These are phyloP conservation scores for Zingel zingel DNA, from an alignment of 2,113 vertebrate genomes.

Conservation along the genomic window DNA sequence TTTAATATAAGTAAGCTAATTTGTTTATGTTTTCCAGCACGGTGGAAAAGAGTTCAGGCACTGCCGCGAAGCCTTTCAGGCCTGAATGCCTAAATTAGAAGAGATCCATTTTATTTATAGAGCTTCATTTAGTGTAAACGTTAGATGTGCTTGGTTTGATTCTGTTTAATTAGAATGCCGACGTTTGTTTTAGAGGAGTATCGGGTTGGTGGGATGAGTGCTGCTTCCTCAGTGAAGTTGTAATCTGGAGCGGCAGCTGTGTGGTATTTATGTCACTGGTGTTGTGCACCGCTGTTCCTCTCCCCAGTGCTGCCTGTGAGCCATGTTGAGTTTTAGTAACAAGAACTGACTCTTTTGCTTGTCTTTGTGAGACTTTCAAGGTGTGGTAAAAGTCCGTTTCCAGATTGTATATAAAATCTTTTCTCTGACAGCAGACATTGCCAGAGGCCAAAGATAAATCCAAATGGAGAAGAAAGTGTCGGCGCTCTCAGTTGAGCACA, in stretches of 20 bases:
- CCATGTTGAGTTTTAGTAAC: constrained; percentile 18
- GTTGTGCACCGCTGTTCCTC: constrained; percentile 9
- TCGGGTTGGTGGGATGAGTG: background rate
- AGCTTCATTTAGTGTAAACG: constrained; percentile 59
- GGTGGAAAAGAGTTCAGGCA: constrained; percentile 63
- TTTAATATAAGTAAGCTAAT: constrained; percentile 65
- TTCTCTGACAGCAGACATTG: constrained; percentile 26
- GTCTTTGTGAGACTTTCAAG: constrained; percentile 14
- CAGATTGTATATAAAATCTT: constrained; percentile 14
- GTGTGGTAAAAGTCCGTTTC: constrained; percentile 44
- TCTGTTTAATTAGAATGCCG: constrained; percentile 60
- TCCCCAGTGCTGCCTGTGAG: background rate
- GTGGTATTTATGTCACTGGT: constrained; percentile 45
- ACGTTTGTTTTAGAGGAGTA: constrained; percentile 30
- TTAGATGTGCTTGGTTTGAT: constrained; percentile 61
- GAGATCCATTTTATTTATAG: constrained; percentile 72
- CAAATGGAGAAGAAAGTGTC: constrained; percentile 13
- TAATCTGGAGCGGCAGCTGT: constrained; percentile 36
- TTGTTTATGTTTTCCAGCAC: constrained; percentile 65
- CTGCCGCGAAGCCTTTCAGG: constrained; percentile 57
- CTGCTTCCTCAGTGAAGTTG: constrained; percentile 21
- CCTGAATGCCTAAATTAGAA: constrained; percentile 65
- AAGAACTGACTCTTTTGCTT: constrained; percentile 6
- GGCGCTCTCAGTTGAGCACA: background rate
- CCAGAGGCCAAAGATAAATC: constrained; percentile 30